Percentiles rank a stretch among this genome's conserved stretches.
These are phyloP conservation scores for Leptinotarsa texana DNA, from an alignment of 1,140 invertebrate genomes.

Conservation along the genomic window DNA sequence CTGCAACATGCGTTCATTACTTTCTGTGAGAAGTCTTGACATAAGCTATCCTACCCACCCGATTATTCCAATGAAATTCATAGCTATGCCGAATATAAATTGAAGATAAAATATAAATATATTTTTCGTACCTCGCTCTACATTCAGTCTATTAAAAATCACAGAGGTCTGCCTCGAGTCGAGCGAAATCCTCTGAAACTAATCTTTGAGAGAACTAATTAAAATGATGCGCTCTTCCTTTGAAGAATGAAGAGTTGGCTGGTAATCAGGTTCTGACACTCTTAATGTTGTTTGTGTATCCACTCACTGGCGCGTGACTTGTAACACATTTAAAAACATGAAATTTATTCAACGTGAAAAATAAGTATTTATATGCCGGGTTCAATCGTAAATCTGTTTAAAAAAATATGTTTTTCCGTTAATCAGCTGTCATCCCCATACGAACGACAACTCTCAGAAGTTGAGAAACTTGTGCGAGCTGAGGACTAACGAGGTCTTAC, in stretches of 20 bases:
- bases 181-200: not conserved
- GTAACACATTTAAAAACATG: conserved; percentile 1
- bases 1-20: too few species aligned
- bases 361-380: not conserved
- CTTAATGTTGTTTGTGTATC: not conserved
- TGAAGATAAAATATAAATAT: not conserved
- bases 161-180: not conserved
- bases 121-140: not conserved
- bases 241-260: not conserved
- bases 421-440: too few species aligned
- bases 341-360: not conserved
- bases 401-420: too few species aligned
- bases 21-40: too few species aligned
- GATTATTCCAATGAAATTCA: too few species aligned
- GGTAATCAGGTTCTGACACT: not conserved
- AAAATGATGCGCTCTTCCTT: conserved; percentile 3
- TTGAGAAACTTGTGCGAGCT: too few species aligned
- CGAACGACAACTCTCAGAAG: too few species aligned
- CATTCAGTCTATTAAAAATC: not conserved
- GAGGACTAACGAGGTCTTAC: too few species aligned
- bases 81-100: not conserved
- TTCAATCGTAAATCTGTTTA: too few species aligned
- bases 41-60: too few species aligned
- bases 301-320: not conserved
- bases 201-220: not conserved